A percentile compares a stretch with the other conserved stretches of the same genome.
phyloP scores from a whole-genome alignment of 2,797 vertebrate genomes.

The Gymnopithys bicolor region DNA sequence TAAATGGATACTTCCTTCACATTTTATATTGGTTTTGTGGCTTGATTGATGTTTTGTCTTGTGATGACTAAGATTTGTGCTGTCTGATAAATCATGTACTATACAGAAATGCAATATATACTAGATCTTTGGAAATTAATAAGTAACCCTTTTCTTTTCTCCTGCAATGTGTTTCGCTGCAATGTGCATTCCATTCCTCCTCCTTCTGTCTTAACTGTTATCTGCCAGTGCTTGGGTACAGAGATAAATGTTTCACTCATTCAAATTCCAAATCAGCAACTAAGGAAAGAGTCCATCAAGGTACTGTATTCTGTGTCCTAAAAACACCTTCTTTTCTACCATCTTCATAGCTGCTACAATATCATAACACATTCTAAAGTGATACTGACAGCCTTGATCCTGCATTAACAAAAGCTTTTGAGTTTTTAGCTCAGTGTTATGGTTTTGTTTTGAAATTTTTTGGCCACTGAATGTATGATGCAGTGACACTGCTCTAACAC shows the following conservation, averaged over 20 bases:
- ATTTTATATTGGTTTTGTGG: conserved; percentile 55
- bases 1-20: conserved; percentile 58
- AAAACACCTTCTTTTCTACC: conserved; percentile 45
- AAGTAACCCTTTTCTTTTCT: conserved; percentile 77
- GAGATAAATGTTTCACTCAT: conserved; percentile 95
- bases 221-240: conserved; percentile 94
- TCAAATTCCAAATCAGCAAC: conserved; percentile 90
- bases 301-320: conserved; percentile 85
- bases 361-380: conserved; percentile 27
- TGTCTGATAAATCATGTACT: conserved; percentile 66
- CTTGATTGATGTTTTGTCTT: conserved; percentile 66
- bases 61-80: conserved; percentile 41
- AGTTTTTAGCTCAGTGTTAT: neutral
- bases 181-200: conserved; percentile 77
- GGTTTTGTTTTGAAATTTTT: neutral
- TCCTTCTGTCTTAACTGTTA: conserved; percentile 80
- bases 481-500: neutral
- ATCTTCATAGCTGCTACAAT: conserved; percentile 48
- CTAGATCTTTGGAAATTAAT: conserved; percentile 70
- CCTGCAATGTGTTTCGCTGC: conserved; percentile 72
- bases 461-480: neutral
- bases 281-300: conserved; percentile 92
- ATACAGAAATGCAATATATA: conserved; percentile 55
- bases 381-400: neutral
- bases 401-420: neutral